These are phyloP conservation scores for Danio kyathit DNA, from an alignment of 2,797 vertebrate species.

Conservation along the genomic window DNA sequence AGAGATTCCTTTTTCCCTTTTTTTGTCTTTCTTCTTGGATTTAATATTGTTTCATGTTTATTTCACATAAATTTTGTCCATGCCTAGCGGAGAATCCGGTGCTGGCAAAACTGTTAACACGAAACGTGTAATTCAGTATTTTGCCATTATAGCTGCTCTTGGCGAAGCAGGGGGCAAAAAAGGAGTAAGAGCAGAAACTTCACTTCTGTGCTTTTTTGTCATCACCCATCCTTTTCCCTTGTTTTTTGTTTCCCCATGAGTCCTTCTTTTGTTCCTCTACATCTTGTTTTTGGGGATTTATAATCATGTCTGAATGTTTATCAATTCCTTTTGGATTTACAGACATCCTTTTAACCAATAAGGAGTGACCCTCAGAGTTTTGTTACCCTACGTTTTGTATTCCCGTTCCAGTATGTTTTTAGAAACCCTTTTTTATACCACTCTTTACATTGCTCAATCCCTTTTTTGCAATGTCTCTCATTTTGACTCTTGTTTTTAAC, in stretches of 20 bases:
- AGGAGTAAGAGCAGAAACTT: constrained; percentile 82
- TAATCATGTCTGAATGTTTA: constrained; percentile 34
- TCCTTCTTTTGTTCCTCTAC: constrained; percentile 35
- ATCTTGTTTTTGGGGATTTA: constrained; percentile 37
- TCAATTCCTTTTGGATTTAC: constrained; percentile 21
- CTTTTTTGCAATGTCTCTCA: constrained; percentile 36
- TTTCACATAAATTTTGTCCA: constrained; percentile 51
- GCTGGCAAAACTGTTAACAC: constrained; percentile 99
- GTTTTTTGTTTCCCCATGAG: constrained; percentile 39
- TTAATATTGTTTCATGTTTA: constrained; percentile 32
- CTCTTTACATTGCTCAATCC: constrained; percentile 35
- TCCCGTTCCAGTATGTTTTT: constrained; percentile 48
- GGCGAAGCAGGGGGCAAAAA: constrained; percentile 90
- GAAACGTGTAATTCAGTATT: constrained; percentile 98
- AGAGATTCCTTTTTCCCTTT: constrained; percentile 26
- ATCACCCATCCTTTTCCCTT: constrained; percentile 36
- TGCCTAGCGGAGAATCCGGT: constrained; percentile 92
- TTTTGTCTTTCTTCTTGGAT: constrained; percentile 27
- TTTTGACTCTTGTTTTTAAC: constrained; percentile 39
- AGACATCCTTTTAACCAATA: constrained; percentile 50
- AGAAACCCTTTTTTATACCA: constrained; percentile 50
- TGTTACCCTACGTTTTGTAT: constrained; percentile 35
- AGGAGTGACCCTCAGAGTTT: constrained; percentile 30
- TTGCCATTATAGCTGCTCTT: constrained; percentile 92
- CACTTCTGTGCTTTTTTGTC: constrained; percentile 40